Conservation (phyloP, 92 coral and sea anemone genomes). For the Siderastrea radians region DNA sequence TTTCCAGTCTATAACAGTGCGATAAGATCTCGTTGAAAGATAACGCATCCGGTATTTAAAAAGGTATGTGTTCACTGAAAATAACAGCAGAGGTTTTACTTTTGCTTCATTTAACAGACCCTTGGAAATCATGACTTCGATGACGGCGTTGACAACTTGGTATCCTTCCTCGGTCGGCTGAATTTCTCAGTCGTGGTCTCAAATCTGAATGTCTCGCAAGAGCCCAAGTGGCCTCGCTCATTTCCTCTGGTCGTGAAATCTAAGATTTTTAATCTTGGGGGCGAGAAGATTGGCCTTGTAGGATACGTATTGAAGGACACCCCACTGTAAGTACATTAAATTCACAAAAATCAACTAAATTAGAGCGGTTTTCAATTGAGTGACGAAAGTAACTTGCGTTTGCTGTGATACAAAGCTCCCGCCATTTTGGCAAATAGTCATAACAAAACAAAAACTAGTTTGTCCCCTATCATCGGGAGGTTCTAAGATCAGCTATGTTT, state of each 20-base stretch:
- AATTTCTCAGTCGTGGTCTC: slow-evolving; percentile 87
- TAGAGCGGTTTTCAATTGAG: too few relatives aligned
- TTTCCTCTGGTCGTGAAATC: slow-evolving; percentile 68
- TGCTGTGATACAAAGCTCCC: background rate
- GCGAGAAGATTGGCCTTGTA: slow-evolving; percentile 88
- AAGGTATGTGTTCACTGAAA: too few relatives aligned
- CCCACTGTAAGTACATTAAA: slow-evolving; percentile 52
- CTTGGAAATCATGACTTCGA: slow-evolving; percentile 98
- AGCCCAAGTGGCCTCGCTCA: slow-evolving; percentile 80
- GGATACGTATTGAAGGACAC: slow-evolving; percentile 80
- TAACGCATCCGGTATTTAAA: too few relatives aligned
- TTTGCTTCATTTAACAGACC: slow-evolving; percentile 42
- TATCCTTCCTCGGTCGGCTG: slow-evolving; percentile 68
- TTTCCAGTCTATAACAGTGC: too few relatives aligned
- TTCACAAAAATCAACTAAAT: background rate
- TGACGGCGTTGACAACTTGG: slow-evolving; percentile 83
- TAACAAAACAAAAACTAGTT: too few relatives aligned
- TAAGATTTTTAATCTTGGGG: slow-evolving; percentile 71
- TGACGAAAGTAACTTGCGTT: too few relatives aligned
- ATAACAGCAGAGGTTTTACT: too few relatives aligned
- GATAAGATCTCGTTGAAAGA: too few relatives aligned
- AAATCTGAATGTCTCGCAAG: slow-evolving; percentile 80
- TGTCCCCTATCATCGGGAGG: too few relatives aligned
- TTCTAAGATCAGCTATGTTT: too few relatives aligned
- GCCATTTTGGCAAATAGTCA: too few relatives aligned